phyloP scores from a whole-genome alignment of 2,888 invertebrate species.

The Conistra vaccinii region DNA sequence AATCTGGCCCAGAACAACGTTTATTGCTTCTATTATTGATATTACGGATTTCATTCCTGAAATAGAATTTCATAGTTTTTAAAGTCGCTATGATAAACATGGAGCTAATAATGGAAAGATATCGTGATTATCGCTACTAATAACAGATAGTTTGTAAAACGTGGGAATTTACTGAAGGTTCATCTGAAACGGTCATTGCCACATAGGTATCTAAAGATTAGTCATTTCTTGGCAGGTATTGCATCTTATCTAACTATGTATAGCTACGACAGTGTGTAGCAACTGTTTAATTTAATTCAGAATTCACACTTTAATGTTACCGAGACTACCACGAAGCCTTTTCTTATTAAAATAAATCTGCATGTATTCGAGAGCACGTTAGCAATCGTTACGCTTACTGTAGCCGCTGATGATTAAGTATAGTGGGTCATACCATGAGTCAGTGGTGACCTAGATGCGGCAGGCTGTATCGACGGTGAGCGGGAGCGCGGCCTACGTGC shows the following conservation, averaged over 20 bases:
- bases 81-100: background rate
- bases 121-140: slow-evolving; percentile 13
- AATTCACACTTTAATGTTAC: slow-evolving; percentile 20
- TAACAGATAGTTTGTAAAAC: slow-evolving; percentile 20
- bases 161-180: slow-evolving; percentile 26
- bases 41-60: slow-evolving; percentile 6
- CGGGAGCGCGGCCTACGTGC: slow-evolving; percentile 84
- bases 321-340: slow-evolving; percentile 26
- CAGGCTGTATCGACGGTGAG: slow-evolving; percentile 83
- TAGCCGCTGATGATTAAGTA: slow-evolving; percentile 82
- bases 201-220: slow-evolving; percentile 26
- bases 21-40: slow-evolving; percentile 15
- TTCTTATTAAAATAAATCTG: slow-evolving; percentile 59
- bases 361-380: slow-evolving; percentile 66
- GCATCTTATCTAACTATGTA: slow-evolving; percentile 4
- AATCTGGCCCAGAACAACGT: slow-evolving; percentile 17
- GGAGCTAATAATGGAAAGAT: slow-evolving; percentile 2
- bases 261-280: slow-evolving; percentile 6
- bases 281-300: slow-evolving; percentile 17
- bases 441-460: slow-evolving; percentile 87
- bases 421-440: slow-evolving; percentile 83
- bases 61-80: slow-evolving; percentile 8
- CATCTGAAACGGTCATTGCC: slow-evolving; percentile 36
- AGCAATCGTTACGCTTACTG: slow-evolving; percentile 65
- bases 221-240: slow-evolving; percentile 12